These are phyloP conservation scores for Myocastor coypus DNA, from an alignment of 2,113 vertebrate species.

Conservation along the genomic window DNA sequence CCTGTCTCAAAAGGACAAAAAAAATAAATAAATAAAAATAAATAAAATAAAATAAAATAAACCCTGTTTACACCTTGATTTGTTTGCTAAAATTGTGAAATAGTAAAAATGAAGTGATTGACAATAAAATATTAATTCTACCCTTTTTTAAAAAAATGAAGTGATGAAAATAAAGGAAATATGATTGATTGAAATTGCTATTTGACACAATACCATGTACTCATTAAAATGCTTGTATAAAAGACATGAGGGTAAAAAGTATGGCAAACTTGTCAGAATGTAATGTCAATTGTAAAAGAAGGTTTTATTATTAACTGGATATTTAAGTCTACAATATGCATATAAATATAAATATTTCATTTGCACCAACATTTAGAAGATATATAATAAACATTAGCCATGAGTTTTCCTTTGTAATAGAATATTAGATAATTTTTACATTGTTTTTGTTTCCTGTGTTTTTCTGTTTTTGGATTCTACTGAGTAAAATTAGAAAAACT, in stretches of 20 bases:
- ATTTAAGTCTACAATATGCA: neutral
- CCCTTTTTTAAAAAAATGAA: too few relatives aligned
- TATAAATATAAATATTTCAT: neutral
- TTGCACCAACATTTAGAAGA: neutral
- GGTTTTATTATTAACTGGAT: neutral
- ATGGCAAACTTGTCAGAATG: neutral
- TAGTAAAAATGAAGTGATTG: conserved; percentile 84
- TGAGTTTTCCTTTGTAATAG: neutral
- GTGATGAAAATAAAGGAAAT: neutral
- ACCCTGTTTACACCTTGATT: conserved; percentile 84
- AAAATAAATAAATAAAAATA: too few relatives aligned
- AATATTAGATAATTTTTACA: neutral
- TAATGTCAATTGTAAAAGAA: neutral
- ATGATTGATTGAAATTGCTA: too few relatives aligned
- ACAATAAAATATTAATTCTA: too few relatives aligned
- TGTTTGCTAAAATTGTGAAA: conserved; percentile 86
- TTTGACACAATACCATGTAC: neutral
- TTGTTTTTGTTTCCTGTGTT: neutral
- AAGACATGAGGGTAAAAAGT: neutral
- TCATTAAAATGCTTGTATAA: conserved; percentile 11
- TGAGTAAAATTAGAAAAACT: neutral
- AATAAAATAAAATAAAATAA: too few relatives aligned
- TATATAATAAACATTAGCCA: neutral
- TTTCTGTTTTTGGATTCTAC: neutral
- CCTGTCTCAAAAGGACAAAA: too few relatives aligned